These are phyloP conservation scores for Platysternon megacephalum DNA, from an alignment of 2,113 vertebrate genomes.

Conservation along the genomic window DNA sequence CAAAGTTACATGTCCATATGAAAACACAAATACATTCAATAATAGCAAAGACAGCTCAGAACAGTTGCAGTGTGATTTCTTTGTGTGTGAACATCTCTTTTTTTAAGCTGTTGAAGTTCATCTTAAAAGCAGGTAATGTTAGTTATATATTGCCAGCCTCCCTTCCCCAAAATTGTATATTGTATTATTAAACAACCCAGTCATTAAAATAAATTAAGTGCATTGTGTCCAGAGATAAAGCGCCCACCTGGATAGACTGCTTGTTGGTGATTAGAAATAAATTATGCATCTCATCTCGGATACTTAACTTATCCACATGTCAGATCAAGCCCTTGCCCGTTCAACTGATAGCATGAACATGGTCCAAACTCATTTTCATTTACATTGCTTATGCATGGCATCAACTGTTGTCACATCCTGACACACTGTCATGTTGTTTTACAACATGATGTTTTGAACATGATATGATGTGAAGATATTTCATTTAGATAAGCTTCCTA, in stretches of 20 bases:
- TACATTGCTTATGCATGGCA: constrained; percentile 59
- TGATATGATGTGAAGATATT: constrained; percentile 58
- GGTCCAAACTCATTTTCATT: constrained; percentile 59
- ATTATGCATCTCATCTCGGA: neutral
- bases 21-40: constrained; percentile 24
- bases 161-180: neutral
- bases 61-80: neutral
- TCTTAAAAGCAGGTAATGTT: constrained; percentile 36
- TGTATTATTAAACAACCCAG: neutral
- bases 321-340: constrained; percentile 21
- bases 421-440: constrained; percentile 42
- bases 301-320: constrained; percentile 40
- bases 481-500: constrained; percentile 54
- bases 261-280: neutral
- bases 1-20: constrained; percentile 12
- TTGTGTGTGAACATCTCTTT: neutral
- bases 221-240: neutral
- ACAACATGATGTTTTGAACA: constrained; percentile 50
- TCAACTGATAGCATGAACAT: constrained; percentile 56
- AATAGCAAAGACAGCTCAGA: neutral
- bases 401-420: constrained; percentile 57
- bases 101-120: constrained; percentile 33
- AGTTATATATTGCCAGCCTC: neutral
- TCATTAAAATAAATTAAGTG: constrained; percentile 18
- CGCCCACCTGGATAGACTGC: neutral